Base-by-base conservation (phyloP, 2,113 vertebrate species). In the Trematocara stigmaticum region DNA sequence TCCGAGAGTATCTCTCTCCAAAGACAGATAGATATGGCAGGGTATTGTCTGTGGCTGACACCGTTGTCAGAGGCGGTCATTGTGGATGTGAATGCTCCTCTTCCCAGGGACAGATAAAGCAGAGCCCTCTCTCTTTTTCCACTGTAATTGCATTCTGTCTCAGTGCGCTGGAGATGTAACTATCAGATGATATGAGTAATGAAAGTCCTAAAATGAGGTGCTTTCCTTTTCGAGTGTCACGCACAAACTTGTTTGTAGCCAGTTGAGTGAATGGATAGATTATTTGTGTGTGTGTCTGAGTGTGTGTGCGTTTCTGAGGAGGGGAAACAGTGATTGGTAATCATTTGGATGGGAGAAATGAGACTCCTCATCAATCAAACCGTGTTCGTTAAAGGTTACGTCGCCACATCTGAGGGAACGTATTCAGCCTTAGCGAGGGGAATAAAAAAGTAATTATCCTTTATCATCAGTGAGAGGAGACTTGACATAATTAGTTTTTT, bases 371-470 rank as follows among this genome's bases (percentile, higher is more conserved):
- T 97, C 96, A 95, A 96, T 97, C 96, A 95, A 85, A 38, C 34
- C 9, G 53, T 66, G 83, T 95, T 95, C 85, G 84, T 93, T 96
- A 97, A 96, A 96, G 96, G 96, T 97, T 96, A 96, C 55, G 79
- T 94, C 69, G 89, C 85, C 93, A 91, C 87, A 86, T 94, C 91
- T 88, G 87, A 92, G 90, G 79, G 91, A 95, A 93, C 83, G 79
- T 93, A 91, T 94, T 96, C 80, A 88, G 91, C 93, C 88, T 87
- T 83, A 89, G 94, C 74, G 23, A 88, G 84, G 82, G 85, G 91
- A 95, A 96, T 96, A 95, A 96, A 96, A 96, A 96, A 95, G 94
- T 95, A 96, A 96, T 96, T 96, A 96, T 96, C 95, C 94, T 96
- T 95, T 95, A 96, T 96, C 94, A 96, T 95, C 94, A 95, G 91